Evolutionary conservation across 2,797 vertebrate genomes (phyloP).

Genomic region (Cephalopachus bancanus): DNA sequence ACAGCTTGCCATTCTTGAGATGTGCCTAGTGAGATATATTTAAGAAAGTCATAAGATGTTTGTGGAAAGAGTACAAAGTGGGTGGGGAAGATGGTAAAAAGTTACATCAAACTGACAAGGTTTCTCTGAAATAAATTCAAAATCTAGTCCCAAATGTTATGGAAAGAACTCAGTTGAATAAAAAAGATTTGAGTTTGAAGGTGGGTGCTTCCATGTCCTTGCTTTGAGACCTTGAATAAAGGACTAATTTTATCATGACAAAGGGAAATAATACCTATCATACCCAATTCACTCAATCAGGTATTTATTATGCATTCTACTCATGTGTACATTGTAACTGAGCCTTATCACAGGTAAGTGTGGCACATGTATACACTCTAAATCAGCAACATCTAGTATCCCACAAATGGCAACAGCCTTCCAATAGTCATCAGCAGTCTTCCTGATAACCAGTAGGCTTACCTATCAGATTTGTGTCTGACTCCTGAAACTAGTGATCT

Average conservation of each 20-base stretch:
- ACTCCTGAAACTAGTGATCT: neutral
- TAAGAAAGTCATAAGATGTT: slow-evolving; percentile 14
- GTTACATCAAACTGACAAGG: neutral
- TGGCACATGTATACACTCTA: neutral
- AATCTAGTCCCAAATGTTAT: neutral
- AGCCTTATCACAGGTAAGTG: neutral
- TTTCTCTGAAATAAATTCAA: slow-evolving; percentile 51
- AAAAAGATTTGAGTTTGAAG: slow-evolving; percentile 22
- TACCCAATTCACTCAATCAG: neutral
- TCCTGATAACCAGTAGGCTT: neutral
- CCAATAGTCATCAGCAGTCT: neutral
- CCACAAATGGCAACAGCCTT: neutral
- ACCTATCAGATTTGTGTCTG: neutral
- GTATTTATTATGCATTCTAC: neutral
- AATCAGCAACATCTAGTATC: neutral
- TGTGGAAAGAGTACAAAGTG: neutral
- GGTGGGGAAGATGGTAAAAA: neutral
- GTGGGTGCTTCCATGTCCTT: neutral
- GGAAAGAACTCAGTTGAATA: neutral
- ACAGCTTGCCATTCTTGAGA: neutral
- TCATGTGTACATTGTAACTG: neutral
- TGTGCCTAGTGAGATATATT: neutral
- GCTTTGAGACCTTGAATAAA: neutral
- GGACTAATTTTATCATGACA: neutral
- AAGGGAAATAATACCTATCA: neutral